These are phyloP conservation scores for Nothobranchius kuhntae DNA, from an alignment of 2,113 vertebrate genomes.

Conservation along the genomic window DNA sequence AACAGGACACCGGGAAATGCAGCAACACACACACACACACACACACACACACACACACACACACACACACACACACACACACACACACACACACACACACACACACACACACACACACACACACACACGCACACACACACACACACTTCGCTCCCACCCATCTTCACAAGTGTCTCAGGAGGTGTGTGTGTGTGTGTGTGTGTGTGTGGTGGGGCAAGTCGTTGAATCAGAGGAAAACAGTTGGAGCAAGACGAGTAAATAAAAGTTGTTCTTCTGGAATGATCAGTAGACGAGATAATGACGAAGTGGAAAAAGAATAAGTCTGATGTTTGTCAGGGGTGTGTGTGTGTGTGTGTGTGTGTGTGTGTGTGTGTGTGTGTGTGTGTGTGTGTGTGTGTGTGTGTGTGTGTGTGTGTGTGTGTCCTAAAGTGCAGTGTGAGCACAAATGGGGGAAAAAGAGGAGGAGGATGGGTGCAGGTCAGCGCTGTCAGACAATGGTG, in stretches of 20 bases:
- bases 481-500: slow-evolving; percentile 76
- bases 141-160: no score
- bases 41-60: no score
- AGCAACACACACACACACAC: no score
- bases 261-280: slow-evolving; percentile 87
- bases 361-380: slow-evolving; percentile 76
- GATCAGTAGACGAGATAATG: slow-evolving; percentile 90
- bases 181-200: slow-evolving; percentile 9
- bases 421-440: slow-evolving; percentile 90
- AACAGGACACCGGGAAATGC: no score
- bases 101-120: no score
- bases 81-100: no score
- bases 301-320: slow-evolving; percentile 83
- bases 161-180: no score
- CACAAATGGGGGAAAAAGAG: slow-evolving; percentile 59
- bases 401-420: slow-evolving; percentile 70
- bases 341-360: slow-evolving; percentile 67
- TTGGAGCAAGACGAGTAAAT: slow-evolving; percentile 63
- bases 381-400: slow-evolving; percentile 47
- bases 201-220: slow-evolving; percentile 5
- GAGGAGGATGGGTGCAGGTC: slow-evolving; percentile 63
- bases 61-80: no score
- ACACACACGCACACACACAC: no score
- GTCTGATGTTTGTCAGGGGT: slow-evolving; percentile 80
- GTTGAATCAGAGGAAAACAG: slow-evolving; percentile 21